Percentiles rank a stretch among this genome's conserved stretches.
Conservation (phyloP, 2,113 vertebrate species). For the Danionella cerebrum region DNA sequence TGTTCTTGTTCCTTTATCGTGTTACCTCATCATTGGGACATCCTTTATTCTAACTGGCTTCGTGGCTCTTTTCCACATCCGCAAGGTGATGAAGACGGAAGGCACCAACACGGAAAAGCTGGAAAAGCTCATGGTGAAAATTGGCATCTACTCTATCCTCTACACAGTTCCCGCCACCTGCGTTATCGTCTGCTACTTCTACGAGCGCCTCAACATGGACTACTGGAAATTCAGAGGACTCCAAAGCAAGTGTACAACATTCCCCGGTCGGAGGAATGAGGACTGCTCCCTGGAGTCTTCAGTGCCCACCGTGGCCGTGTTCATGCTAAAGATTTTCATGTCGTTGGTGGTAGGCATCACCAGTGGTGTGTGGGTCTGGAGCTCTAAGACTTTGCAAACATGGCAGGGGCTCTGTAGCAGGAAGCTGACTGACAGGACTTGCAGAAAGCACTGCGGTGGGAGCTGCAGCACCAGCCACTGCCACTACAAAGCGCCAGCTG, state of each 20-base stretch:
- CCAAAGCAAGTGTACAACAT: slow-evolving; percentile 69
- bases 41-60: slow-evolving; percentile 96
- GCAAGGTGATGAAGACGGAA: slow-evolving; percentile 92
- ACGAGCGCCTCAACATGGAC: slow-evolving; percentile 90
- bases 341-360: slow-evolving; percentile 97
- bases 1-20: slow-evolving; percentile 86
- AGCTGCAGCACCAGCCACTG: slow-evolving; percentile 80
- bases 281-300: slow-evolving; percentile 84
- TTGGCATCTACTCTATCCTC: slow-evolving; percentile 94
- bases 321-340: slow-evolving; percentile 99
- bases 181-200: slow-evolving; percentile 95
- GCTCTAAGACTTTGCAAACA: slow-evolving; percentile 96
- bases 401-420: slow-evolving; percentile 93
- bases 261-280: slow-evolving; percentile 59
- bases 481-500: slow-evolving; percentile 86
- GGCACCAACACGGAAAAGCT: slow-evolving; percentile 97
- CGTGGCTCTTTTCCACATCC: slow-evolving; percentile 95
- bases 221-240: slow-evolving; percentile 83
- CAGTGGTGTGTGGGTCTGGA: slow-evolving; percentile 99
- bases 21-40: slow-evolving; percentile 88
- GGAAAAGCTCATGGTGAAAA: slow-evolving; percentile 98
- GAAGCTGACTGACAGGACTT: slow-evolving; percentile 79
- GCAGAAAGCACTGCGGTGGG: slow-evolving; percentile 77
- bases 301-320: slow-evolving; percentile 87
- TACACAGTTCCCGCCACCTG: slow-evolving; percentile 96